A percentile compares a stretch with the other conserved stretches of the same genome.
These are phyloP conservation scores for Eleginops maclovinus DNA, from an alignment of 2,113 vertebrate species.

Conservation along the genomic window DNA sequence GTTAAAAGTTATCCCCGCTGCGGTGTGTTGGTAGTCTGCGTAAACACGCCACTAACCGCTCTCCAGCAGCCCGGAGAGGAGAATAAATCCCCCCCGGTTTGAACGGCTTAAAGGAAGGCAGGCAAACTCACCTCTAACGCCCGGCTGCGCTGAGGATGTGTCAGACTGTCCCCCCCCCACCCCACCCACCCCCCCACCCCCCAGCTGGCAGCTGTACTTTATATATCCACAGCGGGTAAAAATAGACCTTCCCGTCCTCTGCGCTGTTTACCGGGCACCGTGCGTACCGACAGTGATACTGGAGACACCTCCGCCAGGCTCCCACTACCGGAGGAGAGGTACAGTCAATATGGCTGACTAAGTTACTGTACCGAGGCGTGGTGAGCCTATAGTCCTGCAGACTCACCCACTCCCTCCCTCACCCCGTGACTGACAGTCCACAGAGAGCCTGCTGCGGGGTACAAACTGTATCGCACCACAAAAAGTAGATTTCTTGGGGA, in stretches of 20 bases:
- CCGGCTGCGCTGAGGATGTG: conserved; percentile 57
- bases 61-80: conserved; percentile 3
- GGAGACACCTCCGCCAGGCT: conserved; percentile 54
- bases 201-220: conserved; percentile 53
- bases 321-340: conserved; percentile 51
- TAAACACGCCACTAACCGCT: not conserved
- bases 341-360: conserved; percentile 77
- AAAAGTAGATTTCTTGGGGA: not conserved
- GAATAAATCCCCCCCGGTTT: conserved; percentile 40
- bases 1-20: conserved; percentile 7
- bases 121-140: conserved; percentile 63
- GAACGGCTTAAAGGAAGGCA: conserved; percentile 43
- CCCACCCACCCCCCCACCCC: too few relatives aligned
- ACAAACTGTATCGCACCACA: conserved; percentile 21
- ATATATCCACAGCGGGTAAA: conserved; percentile 70
- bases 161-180: conserved; percentile 52
- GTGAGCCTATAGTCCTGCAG: conserved; percentile 62
- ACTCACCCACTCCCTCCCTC: conserved; percentile 33
- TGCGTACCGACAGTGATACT: not conserved
- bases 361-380: conserved; percentile 69
- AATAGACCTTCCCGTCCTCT: conserved; percentile 61
- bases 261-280: conserved; percentile 43
- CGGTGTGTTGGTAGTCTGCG: conserved; percentile 15
- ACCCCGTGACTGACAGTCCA: conserved; percentile 43
- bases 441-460: conserved; percentile 33